A percentile compares a stretch with the other conserved stretches of the same genome.
Evolutionary conservation across 2,113 vertebrate species (phyloP).

Genomic region (Conger conger): DNA sequence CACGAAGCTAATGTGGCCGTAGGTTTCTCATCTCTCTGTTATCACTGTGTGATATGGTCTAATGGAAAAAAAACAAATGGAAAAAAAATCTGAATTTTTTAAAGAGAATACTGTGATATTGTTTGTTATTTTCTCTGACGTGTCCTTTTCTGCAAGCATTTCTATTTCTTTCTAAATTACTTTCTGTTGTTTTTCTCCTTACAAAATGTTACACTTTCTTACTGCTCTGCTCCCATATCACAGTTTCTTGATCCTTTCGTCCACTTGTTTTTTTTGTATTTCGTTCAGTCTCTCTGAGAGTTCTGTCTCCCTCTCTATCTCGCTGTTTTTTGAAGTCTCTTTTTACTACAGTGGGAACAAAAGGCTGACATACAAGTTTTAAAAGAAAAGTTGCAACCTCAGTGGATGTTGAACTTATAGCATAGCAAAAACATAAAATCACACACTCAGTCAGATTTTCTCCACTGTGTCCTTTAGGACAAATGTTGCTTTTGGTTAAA

Average conservation of each 20-base stretch:
- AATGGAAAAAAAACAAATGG: constrained; percentile 53
- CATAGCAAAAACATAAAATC: neutral
- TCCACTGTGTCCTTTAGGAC: neutral
- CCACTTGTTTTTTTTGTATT: neutral
- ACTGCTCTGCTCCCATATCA: constrained; percentile 39
- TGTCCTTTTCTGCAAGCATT: constrained; percentile 41
- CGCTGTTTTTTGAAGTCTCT: constrained; percentile 32
- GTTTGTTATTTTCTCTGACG: constrained; percentile 57
- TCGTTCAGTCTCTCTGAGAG: neutral
- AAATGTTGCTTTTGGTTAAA: constrained; percentile 39
- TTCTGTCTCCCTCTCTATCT: neutral
- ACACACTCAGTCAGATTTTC: constrained; percentile 3
- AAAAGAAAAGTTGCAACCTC: neutral
- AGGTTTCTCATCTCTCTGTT: constrained; percentile 68
- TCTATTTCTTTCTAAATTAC: neutral
- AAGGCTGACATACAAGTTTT: neutral
- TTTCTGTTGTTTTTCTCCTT: constrained; percentile 38
- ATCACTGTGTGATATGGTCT: constrained; percentile 75
- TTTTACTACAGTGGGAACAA: neutral
- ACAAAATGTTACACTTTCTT: constrained; percentile 47
- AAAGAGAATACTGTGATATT: constrained; percentile 67
- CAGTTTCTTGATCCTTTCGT: neutral
- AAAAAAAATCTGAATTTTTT: constrained; percentile 56
- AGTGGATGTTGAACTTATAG: neutral
- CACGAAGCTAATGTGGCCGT: constrained; percentile 73